Evolutionary conservation across 1,140 invertebrate species (phyloP), one percentile per base, ranked within the genome.

Genomic region (Whitmania pigra): DNA sequence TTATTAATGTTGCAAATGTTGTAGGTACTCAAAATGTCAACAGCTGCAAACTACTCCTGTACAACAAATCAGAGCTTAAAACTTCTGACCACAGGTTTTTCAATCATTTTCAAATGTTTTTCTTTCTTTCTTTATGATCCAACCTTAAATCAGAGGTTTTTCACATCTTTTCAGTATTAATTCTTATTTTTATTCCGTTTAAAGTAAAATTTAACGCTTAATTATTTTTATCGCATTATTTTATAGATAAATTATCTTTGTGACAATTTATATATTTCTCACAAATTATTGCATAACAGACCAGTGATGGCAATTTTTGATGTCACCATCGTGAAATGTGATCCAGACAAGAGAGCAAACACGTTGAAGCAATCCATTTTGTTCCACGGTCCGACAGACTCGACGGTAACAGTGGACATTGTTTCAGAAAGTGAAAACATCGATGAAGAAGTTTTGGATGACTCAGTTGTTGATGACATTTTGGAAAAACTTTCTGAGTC

Each of bases 51-150:
- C 84, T 95, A 55, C 81, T 93, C 20, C 87, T 91, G 81, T 98
- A 98, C 80, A 92, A 93, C 0, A 84, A 92, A 75, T 90, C 92
- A 9, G 93, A 98, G 82, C 84, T 99, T 63, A 97, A 97, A 81
- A 95, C 97, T 79, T 98, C 94, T 78, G 96, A 99, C 84, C 96
- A 99, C 83, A 86, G 93, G 83, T 83, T 71, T 0, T 27, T 22
- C 2, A 71, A 70, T 22, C 18, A 17, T 68, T n/a, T n/a, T 73
- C 22, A 55, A 13, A n/a, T 20, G 43, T 40, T 27, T 1, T 73
- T n/a, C 2, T 22, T 18, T 72, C 27, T 31, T n/a, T 60, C 1
- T 43, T 71, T 29, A 9, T n/a, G 36, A 54, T 13, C 2, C n/a
- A 74, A 40, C 9, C 22, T 29, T 0, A 36, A 27, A 4, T 53